Base-by-base conservation (phyloP, 2,113 vertebrate species). In the Eudyptes chrysolophus region DNA sequence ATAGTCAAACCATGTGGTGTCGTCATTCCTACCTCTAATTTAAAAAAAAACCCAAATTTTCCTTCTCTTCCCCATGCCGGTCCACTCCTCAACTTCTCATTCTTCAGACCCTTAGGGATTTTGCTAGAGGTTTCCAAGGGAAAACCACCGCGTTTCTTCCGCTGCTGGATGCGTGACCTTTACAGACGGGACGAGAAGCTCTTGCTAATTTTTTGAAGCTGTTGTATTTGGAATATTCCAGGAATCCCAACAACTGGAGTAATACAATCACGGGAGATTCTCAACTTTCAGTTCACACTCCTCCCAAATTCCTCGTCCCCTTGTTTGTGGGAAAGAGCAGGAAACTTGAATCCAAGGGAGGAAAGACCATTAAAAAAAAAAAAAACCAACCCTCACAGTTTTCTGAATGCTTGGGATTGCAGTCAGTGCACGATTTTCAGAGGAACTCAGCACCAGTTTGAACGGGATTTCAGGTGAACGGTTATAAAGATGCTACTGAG, bases 201-300 rank as follows among this genome's bases (percentile, higher is more conserved):
- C 92, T 64, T 5, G 62, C 38, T 38, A 3, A 30, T 51, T 71
- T 86, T 42, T 9, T 2, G 62, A 75, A 84, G 71, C 36, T 32
- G 78, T 27, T 27, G 75, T 2, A 90, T 94, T 66, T 62, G 30
- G 94, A 94, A 68, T 77, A 97, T 97, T 88, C 93, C 94, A 96
- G 64, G 96, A 97, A 97, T 97, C 93, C 89, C 86, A 90, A 40
- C 96, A 94, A 95, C 93, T 61, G 92, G 22, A 48, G 88, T 9
- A 34, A 65, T 16, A 40, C 79, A 38, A 87, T 93, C 89, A 4
- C 93, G 52, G 71, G 90, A 94, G 95, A 54, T 71, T 95, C 96
- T 96, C 96, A 84, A 11, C 95, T 97, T 96, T 95, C 95, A 94
- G 86, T 54, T 95, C 88, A 64, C 72, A 17, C 84, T 54, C 92